Conservation (phyloP, 2,888 invertebrate species). For the Mellilla xanthometata region DNA sequence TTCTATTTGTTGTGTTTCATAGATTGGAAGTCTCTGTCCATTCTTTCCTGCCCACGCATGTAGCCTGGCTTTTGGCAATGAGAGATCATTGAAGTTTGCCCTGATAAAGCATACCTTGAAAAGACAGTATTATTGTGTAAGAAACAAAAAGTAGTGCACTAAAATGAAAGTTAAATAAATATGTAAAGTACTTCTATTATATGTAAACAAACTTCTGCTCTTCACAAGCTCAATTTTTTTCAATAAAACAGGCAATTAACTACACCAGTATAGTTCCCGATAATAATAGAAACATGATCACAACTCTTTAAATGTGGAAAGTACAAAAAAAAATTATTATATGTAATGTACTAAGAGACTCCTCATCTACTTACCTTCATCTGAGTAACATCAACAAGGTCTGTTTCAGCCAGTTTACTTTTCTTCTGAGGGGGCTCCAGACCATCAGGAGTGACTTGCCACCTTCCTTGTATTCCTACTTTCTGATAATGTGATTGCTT, state of each 20-base stretch:
- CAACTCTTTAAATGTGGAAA: too few species aligned
- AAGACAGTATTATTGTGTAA: neutral
- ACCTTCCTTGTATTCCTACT: slow-evolving; percentile 86
- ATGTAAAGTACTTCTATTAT: too few species aligned
- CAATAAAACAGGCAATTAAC: too few species aligned
- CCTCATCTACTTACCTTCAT: slow-evolving; percentile 72
- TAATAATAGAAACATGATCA: too few species aligned
- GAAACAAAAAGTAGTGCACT: neutral
- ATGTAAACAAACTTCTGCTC: too few species aligned
- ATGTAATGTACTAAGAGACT: too few species aligned
- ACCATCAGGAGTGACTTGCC: slow-evolving; percentile 86
- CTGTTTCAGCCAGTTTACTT: slow-evolving; percentile 53
- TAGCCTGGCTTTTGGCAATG: slow-evolving; percentile 92
- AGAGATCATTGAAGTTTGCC: slow-evolving; percentile 80
- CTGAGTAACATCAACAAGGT: slow-evolving; percentile 56
- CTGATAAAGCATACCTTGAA: slow-evolving; percentile 73
- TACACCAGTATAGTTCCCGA: too few species aligned
- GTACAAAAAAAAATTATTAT: too few species aligned
- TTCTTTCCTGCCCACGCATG: slow-evolving; percentile 88
- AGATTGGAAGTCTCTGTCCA: slow-evolving; percentile 84
- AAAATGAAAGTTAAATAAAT: too few species aligned
- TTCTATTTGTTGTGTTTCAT: slow-evolving; percentile 88
- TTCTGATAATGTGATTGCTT: slow-evolving; percentile 86
- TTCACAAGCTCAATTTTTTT: too few species aligned
- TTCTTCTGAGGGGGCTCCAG: slow-evolving; percentile 80